These are phyloP conservation scores for Rhombomys opimus DNA, from an alignment of 2,113 vertebrate species.

Conservation along the genomic window DNA sequence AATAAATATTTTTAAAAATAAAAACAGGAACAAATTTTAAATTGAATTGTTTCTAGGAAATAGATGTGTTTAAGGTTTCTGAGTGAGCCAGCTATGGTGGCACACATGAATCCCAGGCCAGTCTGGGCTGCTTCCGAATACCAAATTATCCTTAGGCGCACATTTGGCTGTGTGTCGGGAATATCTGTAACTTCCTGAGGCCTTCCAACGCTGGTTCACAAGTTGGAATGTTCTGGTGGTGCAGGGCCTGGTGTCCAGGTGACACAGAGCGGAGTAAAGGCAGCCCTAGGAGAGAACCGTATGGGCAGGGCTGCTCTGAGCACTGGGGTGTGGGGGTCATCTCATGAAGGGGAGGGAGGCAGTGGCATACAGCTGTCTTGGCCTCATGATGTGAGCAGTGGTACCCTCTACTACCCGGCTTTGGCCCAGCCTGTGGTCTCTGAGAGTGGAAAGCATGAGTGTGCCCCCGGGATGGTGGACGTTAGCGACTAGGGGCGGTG, in stretches of 20 bases:
- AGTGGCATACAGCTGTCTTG: fast-evolving
- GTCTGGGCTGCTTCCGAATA: not conserved
- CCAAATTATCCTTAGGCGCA: not conserved
- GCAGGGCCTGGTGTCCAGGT: not conserved
- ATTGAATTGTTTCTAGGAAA: not conserved
- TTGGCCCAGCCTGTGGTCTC: not conserved
- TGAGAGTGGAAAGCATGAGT: not conserved
- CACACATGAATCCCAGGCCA: not conserved
- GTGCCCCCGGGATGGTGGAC: not conserved
- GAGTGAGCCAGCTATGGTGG: not conserved
- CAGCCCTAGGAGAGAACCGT: not conserved
- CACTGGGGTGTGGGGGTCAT: not conserved
- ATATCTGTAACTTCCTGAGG: not conserved
- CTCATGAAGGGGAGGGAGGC: too few relatives aligned
- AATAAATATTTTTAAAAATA: not conserved
- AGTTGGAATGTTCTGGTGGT: not conserved
- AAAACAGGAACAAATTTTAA: not conserved
- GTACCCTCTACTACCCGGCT: not conserved
- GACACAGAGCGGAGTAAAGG: not conserved
- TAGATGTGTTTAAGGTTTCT: not conserved
- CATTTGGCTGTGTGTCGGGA: not conserved
- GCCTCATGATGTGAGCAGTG: fast-evolving
- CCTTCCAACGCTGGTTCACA: not conserved
- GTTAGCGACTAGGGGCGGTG: not conserved
- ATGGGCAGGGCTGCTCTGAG: not conserved